Evolutionary conservation across 92 coral and sea anemone genomes (phyloP).

Genomic region (Siderastrea siderea): DNA sequence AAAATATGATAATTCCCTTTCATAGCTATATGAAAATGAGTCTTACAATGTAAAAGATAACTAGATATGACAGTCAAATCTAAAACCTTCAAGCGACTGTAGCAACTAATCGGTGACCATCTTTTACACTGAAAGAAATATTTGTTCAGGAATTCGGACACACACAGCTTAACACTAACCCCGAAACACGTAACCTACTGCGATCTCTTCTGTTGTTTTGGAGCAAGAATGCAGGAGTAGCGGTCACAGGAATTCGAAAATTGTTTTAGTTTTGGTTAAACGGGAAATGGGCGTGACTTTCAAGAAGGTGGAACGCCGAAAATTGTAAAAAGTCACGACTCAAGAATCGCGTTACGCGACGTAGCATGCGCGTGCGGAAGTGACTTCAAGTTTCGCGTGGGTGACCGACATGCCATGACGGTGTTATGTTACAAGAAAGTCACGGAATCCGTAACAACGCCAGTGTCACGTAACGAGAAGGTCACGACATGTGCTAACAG

Average conservation of each 20-base stretch:
- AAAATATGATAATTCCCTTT: not conserved
- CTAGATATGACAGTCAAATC: not conserved
- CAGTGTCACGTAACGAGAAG: not conserved
- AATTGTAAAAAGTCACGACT: not conserved
- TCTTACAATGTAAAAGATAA: no score
- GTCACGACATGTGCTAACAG: not conserved
- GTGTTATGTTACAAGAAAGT: not conserved
- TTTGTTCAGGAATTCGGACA: conserved; percentile 8
- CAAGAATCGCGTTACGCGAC: not conserved
- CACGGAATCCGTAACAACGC: not conserved
- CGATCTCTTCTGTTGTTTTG: not conserved
- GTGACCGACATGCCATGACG: not conserved
- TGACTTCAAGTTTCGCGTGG: not conserved
- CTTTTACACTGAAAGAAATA: not conserved
- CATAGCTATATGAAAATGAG: not conserved
- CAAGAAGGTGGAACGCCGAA: not conserved
- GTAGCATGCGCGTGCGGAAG: not conserved
- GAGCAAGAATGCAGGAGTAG: not conserved
- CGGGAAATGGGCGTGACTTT: not conserved
- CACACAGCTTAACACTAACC: no score
- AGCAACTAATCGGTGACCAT: not conserved
- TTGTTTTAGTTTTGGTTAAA: conserved; percentile 12
- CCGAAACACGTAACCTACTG: conserved; percentile 1
- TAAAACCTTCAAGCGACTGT: not conserved
- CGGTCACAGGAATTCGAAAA: not conserved